A percentile compares a stretch with the other conserved stretches of the same genome.
Evolutionary conservation across 2,888 invertebrate species (phyloP).

Genomic region (Drosophila anomalipes): DNA sequence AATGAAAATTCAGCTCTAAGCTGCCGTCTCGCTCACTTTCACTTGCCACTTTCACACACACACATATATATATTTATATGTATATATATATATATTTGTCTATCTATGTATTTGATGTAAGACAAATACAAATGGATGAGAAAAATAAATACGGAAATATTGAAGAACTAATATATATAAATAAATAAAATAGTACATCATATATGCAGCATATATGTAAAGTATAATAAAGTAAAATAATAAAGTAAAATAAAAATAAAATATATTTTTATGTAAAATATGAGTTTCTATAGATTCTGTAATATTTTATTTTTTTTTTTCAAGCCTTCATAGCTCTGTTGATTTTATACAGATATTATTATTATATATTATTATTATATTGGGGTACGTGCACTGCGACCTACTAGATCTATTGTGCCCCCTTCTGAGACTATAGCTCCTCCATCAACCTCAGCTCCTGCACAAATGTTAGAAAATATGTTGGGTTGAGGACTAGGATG

Average conservation of each 20-base stretch:
- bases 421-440: background rate
- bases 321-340: background rate
- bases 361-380: background rate
- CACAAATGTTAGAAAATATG: too few relatives aligned
- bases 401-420: background rate
- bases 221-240: background rate
- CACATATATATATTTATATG: conserved; percentile 7
- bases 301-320: background rate
- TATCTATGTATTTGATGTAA: background rate
- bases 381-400: background rate
- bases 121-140: background rate
- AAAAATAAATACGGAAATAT: background rate
- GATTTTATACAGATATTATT: background rate
- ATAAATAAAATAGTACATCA: background rate
- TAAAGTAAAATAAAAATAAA: background rate
- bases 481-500: too few relatives aligned
- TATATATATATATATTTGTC: background rate
- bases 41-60: conserved; percentile 51
- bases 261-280: background rate
- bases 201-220: too few relatives aligned
- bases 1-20: conserved; percentile 71
- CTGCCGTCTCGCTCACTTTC: conserved; percentile 71
- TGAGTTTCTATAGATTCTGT: background rate
- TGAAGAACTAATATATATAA: background rate
- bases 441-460: too few relatives aligned